phyloP scores from a whole-genome alignment of 92 coral and sea anemone genomes.

The Epizoanthus ramosus region DNA sequence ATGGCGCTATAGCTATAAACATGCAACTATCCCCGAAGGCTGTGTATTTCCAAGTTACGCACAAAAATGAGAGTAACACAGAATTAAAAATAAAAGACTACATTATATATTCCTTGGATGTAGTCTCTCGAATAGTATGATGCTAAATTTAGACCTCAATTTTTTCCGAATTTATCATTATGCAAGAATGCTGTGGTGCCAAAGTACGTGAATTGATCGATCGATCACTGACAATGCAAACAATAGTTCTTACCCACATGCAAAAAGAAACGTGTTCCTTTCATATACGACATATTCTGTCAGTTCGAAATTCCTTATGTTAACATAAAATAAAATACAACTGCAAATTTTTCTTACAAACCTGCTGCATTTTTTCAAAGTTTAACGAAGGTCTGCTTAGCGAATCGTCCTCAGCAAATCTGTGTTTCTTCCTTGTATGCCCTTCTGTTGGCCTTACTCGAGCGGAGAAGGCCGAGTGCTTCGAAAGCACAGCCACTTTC shows the following conservation, averaged over 20 bases:
- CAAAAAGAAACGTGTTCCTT: conserved; percentile 45
- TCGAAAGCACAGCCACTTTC: conserved; percentile 79
- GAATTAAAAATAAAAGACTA: not conserved
- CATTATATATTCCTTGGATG: not conserved
- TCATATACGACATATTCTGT: conserved; percentile 3
- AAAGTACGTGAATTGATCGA: conserved; percentile 9
- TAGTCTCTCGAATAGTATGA: not conserved
- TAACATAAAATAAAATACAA: not conserved
- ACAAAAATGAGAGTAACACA: not conserved
- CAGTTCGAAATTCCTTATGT: not conserved
- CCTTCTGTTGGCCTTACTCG: conserved; percentile 85
- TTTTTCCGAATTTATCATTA: not conserved
- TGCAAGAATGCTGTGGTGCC: not conserved
- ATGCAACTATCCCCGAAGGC: not conserved
- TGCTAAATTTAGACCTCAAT: not conserved
- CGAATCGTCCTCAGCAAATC: conserved; percentile 74
- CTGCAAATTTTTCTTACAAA: conserved; percentile 16
- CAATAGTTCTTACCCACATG: conserved; percentile 31
- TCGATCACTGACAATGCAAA: not conserved
- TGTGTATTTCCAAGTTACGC: not conserved
- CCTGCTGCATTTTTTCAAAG: conserved; percentile 99
- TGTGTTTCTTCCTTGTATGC: conserved; percentile 91
- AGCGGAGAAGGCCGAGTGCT: conserved; percentile 85
- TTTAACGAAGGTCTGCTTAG: conserved; percentile 83
- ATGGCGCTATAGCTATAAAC: too few species aligned